phyloP scores from a whole-genome alignment of 92 coral and sea anemone genomes.

The Epizoanthus ramosus region DNA sequence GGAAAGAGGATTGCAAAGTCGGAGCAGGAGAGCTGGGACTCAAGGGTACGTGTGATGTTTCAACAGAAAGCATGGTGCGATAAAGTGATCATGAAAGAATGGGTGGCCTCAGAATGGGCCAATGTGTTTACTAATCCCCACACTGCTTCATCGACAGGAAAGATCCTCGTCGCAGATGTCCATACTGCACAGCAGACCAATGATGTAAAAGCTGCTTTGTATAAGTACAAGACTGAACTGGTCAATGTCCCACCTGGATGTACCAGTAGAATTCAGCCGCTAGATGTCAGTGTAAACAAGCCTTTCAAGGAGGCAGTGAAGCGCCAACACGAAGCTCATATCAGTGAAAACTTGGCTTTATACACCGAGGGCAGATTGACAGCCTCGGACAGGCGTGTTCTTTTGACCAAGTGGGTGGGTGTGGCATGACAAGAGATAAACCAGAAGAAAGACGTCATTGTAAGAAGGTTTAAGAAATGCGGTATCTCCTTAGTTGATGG shows the following conservation, averaged over 20 bases:
- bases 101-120: conserved; percentile 17
- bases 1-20: conserved; percentile 39
- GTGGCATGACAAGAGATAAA: conserved; percentile 28
- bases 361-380: conserved; percentile 9
- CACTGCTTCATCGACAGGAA: conserved; percentile 12
- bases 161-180: conserved; percentile 30
- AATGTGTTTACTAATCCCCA: conserved; percentile 22
- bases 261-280: conserved; percentile 28
- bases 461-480: conserved; percentile 44
- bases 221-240: conserved; percentile 23
- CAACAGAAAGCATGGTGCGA: conserved; percentile 43
- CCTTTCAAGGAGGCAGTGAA: conserved; percentile 28
- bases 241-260: conserved; percentile 37
- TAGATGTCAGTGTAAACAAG: conserved; percentile 21
- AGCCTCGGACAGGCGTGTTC: conserved; percentile 25
- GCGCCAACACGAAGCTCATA: conserved; percentile 18
- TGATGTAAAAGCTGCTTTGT: conserved; percentile 18
- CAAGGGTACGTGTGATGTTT: conserved; percentile 44
- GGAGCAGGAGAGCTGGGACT: conserved; percentile 24
- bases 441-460: conserved; percentile 20
- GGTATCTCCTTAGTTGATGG: conserved; percentile 31
- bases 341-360: conserved; percentile 20
- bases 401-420: conserved; percentile 36
- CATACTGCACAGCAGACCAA: conserved; percentile 29
- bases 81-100: conserved; percentile 33